These are phyloP conservation scores for Hecatera dysodea DNA, from an alignment of 2,888 invertebrate species.

Conservation along the genomic window DNA sequence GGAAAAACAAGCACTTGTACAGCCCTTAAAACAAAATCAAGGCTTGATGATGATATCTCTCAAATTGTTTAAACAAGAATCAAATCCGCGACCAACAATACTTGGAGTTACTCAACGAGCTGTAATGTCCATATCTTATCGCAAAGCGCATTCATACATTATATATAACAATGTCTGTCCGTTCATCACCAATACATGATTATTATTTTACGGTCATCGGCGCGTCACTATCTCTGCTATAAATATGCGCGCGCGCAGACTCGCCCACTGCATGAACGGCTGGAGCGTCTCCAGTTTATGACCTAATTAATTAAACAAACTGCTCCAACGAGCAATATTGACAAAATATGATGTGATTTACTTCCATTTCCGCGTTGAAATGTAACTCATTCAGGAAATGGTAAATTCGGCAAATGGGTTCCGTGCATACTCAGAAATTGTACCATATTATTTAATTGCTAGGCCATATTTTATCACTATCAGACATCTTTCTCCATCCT, in stretches of 20 bases:
- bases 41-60: neutral
- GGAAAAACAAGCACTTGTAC: too few relatives aligned
- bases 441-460: neutral
- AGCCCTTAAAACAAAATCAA: too few relatives aligned
- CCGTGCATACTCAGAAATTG: neutral
- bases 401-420: neutral
- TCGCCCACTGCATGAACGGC: conserved; percentile 56
- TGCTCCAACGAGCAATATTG: conserved; percentile 41
- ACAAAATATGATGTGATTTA: conserved; percentile 43
- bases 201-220: conserved; percentile 47
- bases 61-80: neutral
- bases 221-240: conserved; percentile 62
- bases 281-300: conserved; percentile 54
- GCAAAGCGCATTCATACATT: conserved; percentile 12
- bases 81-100: neutral
- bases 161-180: conserved; percentile 16
- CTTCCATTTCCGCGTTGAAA: conserved; percentile 18
- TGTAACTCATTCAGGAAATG: conserved; percentile 3
- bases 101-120: neutral
- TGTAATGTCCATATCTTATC: conserved; percentile 28
- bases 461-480: too few relatives aligned
- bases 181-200: conserved; percentile 29
- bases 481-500: too few relatives aligned
- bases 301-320: conserved; percentile 57
- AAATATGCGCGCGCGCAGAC: conserved; percentile 61